phyloP scores from a whole-genome alignment of 2,113 vertebrate species.

The Zonotrichia leucophrys region DNA sequence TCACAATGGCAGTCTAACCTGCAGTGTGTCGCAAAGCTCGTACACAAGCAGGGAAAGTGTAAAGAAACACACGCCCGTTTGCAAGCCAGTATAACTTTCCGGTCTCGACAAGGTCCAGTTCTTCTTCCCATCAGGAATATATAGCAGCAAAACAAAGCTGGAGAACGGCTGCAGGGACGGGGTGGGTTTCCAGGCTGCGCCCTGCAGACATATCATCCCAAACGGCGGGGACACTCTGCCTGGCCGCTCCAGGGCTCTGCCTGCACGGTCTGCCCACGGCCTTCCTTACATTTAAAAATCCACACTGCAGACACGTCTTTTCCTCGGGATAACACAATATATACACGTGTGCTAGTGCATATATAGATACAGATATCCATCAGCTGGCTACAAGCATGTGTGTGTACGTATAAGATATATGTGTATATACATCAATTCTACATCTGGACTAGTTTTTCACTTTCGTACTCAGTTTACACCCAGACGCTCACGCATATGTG shows the following conservation, averaged over 20 bases:
- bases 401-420: not conserved
- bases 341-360: not conserved
- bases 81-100: not conserved
- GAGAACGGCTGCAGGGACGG: not conserved
- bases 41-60: not conserved
- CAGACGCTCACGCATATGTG: not conserved
- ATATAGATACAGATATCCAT: not conserved
- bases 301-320: not conserved
- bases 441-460: conserved; percentile 43
- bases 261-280: fast-evolving
- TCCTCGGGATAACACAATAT: not conserved
- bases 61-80: not conserved
- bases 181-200: not conserved
- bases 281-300: not conserved
- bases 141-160: not conserved
- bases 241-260: not conserved
- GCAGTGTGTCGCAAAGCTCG: not conserved
- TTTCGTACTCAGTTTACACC: conserved; percentile 1
- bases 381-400: not conserved
- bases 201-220: not conserved
- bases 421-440: not conserved
- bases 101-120: not conserved
- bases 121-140: not conserved
- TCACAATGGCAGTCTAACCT: not conserved
- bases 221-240: fast-evolving